These are phyloP conservation scores for Anomalospiza imberbis DNA, from an alignment of 2,797 vertebrate species.

Conservation along the genomic window DNA sequence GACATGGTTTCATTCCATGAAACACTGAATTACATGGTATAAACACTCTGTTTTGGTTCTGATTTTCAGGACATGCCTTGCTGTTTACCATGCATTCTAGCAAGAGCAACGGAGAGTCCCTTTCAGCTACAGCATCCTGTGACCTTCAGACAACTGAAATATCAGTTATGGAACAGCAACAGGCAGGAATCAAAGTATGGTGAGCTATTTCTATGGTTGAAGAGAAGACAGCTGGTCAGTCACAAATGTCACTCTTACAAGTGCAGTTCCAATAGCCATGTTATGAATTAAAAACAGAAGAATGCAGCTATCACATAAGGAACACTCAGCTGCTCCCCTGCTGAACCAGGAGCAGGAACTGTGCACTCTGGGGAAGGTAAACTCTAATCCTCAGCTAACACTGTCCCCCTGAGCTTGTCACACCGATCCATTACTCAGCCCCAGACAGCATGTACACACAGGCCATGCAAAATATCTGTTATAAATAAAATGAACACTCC, in stretches of 20 bases:
- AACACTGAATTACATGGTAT: background rate
- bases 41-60: background rate
- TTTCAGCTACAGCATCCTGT: background rate
- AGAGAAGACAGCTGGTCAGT: background rate
- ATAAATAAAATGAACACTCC: background rate
- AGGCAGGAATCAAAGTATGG: background rate
- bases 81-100: background rate
- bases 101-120: background rate
- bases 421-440: background rate
- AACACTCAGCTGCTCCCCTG: background rate
- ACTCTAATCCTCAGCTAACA: background rate
- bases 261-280: background rate
- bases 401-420: background rate
- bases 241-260: background rate
- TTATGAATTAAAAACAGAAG: background rate
- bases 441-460: background rate
- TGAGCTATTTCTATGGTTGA: slow-evolving; percentile 11
- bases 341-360: background rate
- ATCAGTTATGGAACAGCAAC: background rate
- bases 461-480: background rate
- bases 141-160: background rate
- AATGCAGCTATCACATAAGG: background rate
- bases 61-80: background rate
- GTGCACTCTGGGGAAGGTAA: background rate
- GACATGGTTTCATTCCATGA: background rate